Conservation (phyloP, 2,888 invertebrate genomes). For the Ophion costatus region DNA sequence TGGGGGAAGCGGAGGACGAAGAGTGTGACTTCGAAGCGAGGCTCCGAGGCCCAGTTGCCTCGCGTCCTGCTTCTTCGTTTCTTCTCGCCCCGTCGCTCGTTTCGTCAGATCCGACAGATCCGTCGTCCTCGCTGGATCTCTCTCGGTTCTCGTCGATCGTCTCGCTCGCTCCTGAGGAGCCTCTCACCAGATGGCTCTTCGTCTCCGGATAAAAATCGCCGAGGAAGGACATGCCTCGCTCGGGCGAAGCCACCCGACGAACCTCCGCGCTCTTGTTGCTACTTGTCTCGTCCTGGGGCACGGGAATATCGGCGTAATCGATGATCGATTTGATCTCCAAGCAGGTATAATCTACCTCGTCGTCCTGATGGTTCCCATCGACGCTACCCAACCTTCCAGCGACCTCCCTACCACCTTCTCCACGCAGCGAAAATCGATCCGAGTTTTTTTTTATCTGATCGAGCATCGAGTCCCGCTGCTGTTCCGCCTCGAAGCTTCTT, state of each 20-base stretch:
- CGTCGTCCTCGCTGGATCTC: background rate
- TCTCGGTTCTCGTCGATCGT: slow-evolving; percentile 60
- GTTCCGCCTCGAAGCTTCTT: slow-evolving; percentile 4
- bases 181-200: slow-evolving; percentile 43
- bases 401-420: slow-evolving; percentile 75
- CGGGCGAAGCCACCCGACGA: slow-evolving; percentile 1
- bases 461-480: slow-evolving; percentile 71
- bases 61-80: background rate
- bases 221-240: slow-evolving; percentile 67
- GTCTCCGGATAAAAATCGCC: slow-evolving; percentile 74
- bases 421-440: slow-evolving; percentile 81
- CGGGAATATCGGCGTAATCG: slow-evolving; percentile 39
- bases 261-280: slow-evolving; percentile 28
- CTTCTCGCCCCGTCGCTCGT: background rate
- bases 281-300: slow-evolving; percentile 16
- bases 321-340: slow-evolving; percentile 81
- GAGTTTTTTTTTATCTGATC: slow-evolving; percentile 83
- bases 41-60: background rate
- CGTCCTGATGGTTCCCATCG: slow-evolving; percentile 75
- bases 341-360: slow-evolving; percentile 81
- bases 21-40: background rate
- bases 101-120: background rate
- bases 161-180: slow-evolving; percentile 5
- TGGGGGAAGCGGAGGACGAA: slow-evolving; percentile 1
- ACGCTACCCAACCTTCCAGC: slow-evolving; percentile 52